phyloP scores from a whole-genome alignment of 1,140 invertebrate genomes.

The Cherax quadricarinatus region DNA sequence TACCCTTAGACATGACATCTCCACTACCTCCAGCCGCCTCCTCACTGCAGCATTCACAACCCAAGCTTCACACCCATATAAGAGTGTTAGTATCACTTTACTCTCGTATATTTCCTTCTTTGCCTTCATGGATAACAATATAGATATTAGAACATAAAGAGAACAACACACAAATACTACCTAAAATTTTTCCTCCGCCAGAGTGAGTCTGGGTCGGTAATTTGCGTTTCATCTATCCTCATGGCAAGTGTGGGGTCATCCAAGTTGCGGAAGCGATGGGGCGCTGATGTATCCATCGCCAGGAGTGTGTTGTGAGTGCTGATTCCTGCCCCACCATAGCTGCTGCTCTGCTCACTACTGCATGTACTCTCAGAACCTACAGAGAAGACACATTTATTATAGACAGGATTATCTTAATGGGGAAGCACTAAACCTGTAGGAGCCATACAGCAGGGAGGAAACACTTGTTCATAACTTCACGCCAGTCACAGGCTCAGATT shows the following conservation, averaged over 20 bases:
- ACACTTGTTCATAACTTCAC: no score
- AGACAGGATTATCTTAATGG: no score
- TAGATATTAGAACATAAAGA: no score
- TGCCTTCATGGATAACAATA: no score
- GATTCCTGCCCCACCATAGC: conserved; percentile 81
- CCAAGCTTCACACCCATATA: no score
- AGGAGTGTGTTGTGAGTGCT: conserved; percentile 83
- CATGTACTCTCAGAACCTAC: conserved; percentile 74
- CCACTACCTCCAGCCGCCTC: no score
- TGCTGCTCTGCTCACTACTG: conserved; percentile 74
- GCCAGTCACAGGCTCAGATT: no score
- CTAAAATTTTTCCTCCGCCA: conserved; percentile 82
- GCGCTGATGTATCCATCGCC: conserved; percentile 80
- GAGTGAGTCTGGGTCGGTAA: conserved; percentile 90
- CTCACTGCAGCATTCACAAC: no score
- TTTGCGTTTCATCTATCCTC: conserved; percentile 87
- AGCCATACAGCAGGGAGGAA: no score
- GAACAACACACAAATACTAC: conserved; percentile 32
- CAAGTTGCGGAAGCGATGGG: conserved; percentile 74
- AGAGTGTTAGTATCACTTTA: no score
- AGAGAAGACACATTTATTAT: not conserved
- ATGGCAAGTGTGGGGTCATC: conserved; percentile 80
- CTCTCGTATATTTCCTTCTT: no score
- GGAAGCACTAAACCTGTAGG: not conserved
- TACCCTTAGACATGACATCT: no score